These are phyloP conservation scores for Zosterops pallidus DNA, from an alignment of 2,113 vertebrate genomes.

Conservation along the genomic window DNA sequence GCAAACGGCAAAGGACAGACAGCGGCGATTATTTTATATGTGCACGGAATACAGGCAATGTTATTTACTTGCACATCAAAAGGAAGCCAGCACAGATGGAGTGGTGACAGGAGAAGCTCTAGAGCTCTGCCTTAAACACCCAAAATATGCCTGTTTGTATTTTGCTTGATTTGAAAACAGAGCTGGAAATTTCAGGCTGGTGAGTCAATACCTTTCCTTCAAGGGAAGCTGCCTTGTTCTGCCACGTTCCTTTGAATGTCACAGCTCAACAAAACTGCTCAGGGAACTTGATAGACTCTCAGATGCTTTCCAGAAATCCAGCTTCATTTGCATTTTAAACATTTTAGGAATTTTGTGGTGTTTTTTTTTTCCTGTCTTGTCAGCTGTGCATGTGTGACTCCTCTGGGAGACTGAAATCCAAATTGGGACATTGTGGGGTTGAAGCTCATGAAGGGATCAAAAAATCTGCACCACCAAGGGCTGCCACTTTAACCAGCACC, in stretches of 20 bases:
- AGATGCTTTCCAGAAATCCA: background rate
- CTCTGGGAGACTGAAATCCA: background rate
- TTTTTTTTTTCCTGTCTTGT: background rate
- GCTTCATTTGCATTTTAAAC: background rate
- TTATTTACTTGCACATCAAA: background rate
- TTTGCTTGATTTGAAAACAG: background rate
- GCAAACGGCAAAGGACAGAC: background rate
- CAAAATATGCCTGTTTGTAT: background rate
- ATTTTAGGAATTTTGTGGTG: background rate
- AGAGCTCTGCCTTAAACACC: background rate
- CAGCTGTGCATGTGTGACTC: accelerated
- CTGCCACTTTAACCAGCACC: background rate
- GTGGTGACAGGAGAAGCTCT: background rate
- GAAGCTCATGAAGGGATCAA: background rate
- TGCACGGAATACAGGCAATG: accelerated
- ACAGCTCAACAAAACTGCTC: background rate
- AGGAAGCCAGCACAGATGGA: background rate
- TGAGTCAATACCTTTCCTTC: background rate
- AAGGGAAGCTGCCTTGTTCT: background rate
- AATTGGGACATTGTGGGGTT: background rate
- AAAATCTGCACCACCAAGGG: background rate
- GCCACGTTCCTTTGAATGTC: background rate
- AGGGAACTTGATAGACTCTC: background rate
- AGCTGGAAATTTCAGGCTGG: background rate
- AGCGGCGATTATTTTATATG: background rate